Evolutionary conservation across 2,888 invertebrate species (phyloP).

Genomic region (Noctua janthina): DNA sequence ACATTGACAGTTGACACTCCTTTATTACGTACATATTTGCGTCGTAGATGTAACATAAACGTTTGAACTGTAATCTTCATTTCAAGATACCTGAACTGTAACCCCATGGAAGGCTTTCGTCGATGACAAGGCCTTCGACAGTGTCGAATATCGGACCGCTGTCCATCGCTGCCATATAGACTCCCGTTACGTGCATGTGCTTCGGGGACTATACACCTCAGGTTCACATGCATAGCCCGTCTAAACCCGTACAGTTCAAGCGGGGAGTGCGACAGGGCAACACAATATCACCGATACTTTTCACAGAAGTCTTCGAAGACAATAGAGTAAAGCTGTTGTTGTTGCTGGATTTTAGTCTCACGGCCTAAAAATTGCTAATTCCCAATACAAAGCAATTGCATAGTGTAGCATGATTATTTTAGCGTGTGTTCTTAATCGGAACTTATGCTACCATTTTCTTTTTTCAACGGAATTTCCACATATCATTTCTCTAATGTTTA

Average conservation of each 20-base stretch:
- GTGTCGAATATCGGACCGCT: background rate
- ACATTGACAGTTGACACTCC: constrained; percentile 31
- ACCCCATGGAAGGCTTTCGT: background rate
- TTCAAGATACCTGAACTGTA: background rate
- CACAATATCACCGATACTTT: background rate
- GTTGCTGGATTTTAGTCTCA: background rate
- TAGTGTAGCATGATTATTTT: background rate
- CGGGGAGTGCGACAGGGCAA: background rate
- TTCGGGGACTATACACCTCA: background rate
- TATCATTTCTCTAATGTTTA: background rate
- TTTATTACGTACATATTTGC: constrained; percentile 19
- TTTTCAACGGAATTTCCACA: background rate
- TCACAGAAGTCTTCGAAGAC: too few species aligned
- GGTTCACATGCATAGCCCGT: background rate
- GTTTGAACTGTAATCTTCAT: background rate
- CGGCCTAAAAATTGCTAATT: background rate
- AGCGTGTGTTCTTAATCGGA: background rate
- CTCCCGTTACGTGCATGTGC: background rate
- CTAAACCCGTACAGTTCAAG: background rate
- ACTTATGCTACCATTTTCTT: background rate
- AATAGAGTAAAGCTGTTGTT: too few species aligned
- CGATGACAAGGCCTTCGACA: background rate
- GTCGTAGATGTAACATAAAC: background rate
- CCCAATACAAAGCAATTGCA: background rate
- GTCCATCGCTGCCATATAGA: background rate